Percentiles rank a stretch among this genome's conserved stretches.
Evolutionary conservation across 2,113 vertebrate genomes (phyloP).

Genomic region (Labeo rohita): DNA sequence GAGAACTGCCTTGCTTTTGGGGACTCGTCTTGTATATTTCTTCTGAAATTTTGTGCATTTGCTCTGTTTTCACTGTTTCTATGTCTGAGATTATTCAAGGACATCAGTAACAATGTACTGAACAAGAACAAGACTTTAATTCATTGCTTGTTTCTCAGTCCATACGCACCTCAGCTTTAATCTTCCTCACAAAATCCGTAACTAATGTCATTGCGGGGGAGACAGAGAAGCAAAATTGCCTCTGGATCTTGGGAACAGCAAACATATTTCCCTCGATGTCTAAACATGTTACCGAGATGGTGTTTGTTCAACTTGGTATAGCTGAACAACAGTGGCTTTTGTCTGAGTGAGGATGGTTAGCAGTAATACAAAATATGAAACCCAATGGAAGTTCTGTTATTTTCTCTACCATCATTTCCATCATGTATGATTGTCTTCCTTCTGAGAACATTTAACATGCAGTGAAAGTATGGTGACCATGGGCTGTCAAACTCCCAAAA

Average conservation of each 20-base stretch:
- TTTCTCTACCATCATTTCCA: neutral
- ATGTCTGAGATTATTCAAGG: constrained; percentile 16
- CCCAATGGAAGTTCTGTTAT: neutral
- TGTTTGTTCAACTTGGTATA: constrained; percentile 36
- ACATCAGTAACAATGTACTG: neutral
- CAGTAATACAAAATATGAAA: constrained; percentile 10
- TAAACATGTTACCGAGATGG: constrained; percentile 19
- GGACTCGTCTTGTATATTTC: neutral
- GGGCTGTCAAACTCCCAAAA: too few species aligned
- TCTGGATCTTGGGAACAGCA: constrained; percentile 38
- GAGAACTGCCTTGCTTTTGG: neutral
- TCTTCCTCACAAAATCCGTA: constrained; percentile 36
- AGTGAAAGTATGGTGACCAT: neutral
- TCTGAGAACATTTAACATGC: neutral
- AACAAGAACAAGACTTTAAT: constrained; percentile 36
- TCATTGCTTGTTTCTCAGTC: neutral
- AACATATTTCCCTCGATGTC: constrained; percentile 48
- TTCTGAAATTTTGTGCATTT: neutral
- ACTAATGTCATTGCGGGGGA: constrained; percentile 4
- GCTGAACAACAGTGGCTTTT: neutral
- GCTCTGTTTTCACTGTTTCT: neutral
- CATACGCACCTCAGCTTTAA: constrained; percentile 38
- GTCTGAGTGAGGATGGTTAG: neutral
- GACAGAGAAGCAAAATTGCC: constrained; percentile 31
- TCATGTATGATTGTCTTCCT: neutral